Conservation (phyloP, 2,888 invertebrate genomes). For the Chrysotoxum bicinctum region DNA sequence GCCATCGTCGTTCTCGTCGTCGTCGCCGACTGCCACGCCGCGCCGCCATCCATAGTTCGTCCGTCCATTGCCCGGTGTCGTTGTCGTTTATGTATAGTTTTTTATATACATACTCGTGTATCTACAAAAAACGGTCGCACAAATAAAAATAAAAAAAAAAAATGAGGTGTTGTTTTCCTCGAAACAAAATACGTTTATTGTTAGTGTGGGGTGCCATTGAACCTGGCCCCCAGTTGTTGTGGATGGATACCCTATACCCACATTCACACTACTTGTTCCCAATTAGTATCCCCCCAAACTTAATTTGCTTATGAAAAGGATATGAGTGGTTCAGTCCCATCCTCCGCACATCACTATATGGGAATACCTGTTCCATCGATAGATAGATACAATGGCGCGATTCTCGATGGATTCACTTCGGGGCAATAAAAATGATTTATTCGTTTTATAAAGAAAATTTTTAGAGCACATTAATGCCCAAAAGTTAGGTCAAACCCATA, state of each 20-base stretch:
- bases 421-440: constrained; percentile 72
- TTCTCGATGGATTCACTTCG: constrained; percentile 45
- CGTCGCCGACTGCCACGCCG: background rate
- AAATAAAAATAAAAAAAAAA: constrained; percentile 4
- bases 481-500: constrained; percentile 71
- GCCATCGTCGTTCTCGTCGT: constrained; percentile 1
- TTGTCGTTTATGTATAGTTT: constrained; percentile 7
- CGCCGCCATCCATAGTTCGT: background rate
- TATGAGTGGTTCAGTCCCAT: constrained; percentile 36
- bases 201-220: constrained; percentile 55
- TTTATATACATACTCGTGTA: background rate
- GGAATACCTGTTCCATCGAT: constrained; percentile 39
- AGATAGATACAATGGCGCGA: constrained; percentile 28
- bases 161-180: constrained; percentile 59
- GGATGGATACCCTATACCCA: background rate
- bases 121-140: constrained; percentile 44
- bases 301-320: constrained; percentile 71
- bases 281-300: constrained; percentile 22
- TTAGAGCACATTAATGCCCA: constrained; percentile 68
- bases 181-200: constrained; percentile 55
- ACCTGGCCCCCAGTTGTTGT: constrained; percentile 30
- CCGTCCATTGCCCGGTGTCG: constrained; percentile 1
- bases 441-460: constrained; percentile 71
- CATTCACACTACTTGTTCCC: constrained; percentile 25
- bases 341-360: background rate